Conservation (phyloP, 1,140 invertebrate genomes). For the Ganaspis sp. region DNA sequence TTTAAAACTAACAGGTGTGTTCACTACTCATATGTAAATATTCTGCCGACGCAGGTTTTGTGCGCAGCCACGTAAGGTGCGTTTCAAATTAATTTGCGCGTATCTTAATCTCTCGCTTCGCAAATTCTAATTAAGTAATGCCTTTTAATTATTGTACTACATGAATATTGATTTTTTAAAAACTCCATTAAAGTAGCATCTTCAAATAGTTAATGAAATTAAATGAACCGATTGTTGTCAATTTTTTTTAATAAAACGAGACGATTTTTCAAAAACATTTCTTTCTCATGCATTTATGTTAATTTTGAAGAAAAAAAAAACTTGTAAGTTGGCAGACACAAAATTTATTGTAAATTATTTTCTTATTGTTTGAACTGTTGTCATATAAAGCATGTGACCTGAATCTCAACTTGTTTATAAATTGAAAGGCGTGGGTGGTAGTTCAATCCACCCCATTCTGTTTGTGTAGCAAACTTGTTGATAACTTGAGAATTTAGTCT, state of each 20-base stretch:
- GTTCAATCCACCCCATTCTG: neutral
- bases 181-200: too few relatives aligned
- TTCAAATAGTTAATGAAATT: too few relatives aligned
- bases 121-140: neutral
- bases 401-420: neutral
- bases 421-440: neutral
- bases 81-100: neutral
- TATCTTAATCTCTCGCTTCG: neutral
- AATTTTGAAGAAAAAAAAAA: too few relatives aligned
- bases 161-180: too few relatives aligned
- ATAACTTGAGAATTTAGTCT: neutral
- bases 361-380: too few relatives aligned
- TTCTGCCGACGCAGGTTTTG: slow-evolving; percentile 8
- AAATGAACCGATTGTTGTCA: too few relatives aligned
- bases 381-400: too few relatives aligned
- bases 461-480: neutral
- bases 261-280: too few relatives aligned
- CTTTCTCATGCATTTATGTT: too few relatives aligned
- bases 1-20: slow-evolving; percentile 14
- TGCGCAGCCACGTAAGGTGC: slow-evolving; percentile 19
- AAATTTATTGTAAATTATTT: too few relatives aligned
- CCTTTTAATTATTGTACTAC: neutral
- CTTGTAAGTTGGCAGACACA: too few relatives aligned
- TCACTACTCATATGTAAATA: neutral
- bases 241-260: too few relatives aligned